phyloP scores from a whole-genome alignment of 92 coral and sea anemone genomes.

The Umimayanthus chanpuru region DNA sequence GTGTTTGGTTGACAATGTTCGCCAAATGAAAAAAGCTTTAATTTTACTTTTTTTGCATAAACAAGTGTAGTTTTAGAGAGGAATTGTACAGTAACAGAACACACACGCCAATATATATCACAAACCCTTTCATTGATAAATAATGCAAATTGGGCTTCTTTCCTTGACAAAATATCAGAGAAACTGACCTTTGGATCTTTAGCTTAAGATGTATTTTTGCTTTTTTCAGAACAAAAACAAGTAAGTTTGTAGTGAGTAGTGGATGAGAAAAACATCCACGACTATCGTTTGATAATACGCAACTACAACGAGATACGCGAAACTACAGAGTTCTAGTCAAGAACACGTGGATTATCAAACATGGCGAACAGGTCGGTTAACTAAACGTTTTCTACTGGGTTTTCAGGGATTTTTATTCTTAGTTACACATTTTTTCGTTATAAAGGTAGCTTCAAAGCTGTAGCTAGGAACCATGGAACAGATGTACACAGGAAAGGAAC shows the following conservation, averaged over 20 bases:
- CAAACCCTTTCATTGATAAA: conserved; percentile 24
- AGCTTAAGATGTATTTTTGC: background rate
- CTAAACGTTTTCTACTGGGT: background rate
- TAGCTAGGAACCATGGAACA: background rate
- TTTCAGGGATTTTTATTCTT: background rate
- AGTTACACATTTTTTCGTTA: background rate
- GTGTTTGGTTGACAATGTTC: background rate
- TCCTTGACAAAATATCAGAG: background rate
- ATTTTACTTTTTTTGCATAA: background rate
- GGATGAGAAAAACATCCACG: background rate
- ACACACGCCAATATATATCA: background rate
- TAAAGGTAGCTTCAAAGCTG: background rate
- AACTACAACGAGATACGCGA: background rate
- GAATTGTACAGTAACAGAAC: background rate
- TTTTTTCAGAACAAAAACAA: too few relatives aligned
- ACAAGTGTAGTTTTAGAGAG: background rate
- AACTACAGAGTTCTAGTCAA: background rate
- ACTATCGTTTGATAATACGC: background rate
- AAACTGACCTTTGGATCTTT: conserved; percentile 13
- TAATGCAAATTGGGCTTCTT: conserved; percentile 5
- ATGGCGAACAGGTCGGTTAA: background rate
- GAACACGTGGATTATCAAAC: background rate
- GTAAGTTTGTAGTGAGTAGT: background rate
- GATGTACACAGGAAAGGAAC: background rate
- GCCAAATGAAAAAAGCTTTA: background rate